These are phyloP conservation scores for Rhinolophus ferrumequinum DNA, from an alignment of 2,113 vertebrate genomes.

Conservation along the genomic window DNA sequence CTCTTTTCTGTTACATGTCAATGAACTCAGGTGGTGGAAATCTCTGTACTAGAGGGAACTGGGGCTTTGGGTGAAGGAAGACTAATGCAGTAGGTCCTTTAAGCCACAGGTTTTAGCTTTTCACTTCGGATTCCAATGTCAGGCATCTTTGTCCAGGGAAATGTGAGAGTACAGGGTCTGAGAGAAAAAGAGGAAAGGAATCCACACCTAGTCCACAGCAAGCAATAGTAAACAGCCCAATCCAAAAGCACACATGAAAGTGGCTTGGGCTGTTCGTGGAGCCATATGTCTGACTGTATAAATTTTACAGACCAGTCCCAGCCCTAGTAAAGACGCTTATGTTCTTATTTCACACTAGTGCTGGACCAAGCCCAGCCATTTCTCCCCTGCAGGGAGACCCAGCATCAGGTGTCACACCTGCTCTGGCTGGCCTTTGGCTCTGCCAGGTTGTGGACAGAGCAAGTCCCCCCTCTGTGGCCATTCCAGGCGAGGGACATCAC, in stretches of 20 bases:
- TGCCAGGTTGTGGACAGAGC: neutral
- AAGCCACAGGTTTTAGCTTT: neutral
- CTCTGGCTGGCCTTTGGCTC: neutral
- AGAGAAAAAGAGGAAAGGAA: neutral
- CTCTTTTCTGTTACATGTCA: neutral
- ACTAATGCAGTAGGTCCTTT: neutral
- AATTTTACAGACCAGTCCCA: neutral
- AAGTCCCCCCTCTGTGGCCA: neutral
- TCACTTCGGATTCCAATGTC: neutral
- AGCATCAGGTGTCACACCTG: neutral
- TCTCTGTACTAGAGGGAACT: neutral
- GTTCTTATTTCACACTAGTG: neutral
- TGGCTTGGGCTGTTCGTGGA: neutral
- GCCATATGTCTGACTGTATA: neutral
- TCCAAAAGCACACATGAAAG: neutral
- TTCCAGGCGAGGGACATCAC: neutral
- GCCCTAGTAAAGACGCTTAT: neutral
- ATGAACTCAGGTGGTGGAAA: neutral
- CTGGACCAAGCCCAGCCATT: neutral
- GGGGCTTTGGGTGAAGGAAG: neutral
- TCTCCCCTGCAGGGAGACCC: fast-evolving
- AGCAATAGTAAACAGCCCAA: neutral
- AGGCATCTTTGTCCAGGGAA: neutral
- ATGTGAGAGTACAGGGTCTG: neutral
- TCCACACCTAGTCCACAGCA: neutral